A percentile compares a stretch with the other conserved stretches of the same genome.
phyloP scores from a whole-genome alignment of 1,140 invertebrate species.

The Dinothrombium tinctorium region DNA sequence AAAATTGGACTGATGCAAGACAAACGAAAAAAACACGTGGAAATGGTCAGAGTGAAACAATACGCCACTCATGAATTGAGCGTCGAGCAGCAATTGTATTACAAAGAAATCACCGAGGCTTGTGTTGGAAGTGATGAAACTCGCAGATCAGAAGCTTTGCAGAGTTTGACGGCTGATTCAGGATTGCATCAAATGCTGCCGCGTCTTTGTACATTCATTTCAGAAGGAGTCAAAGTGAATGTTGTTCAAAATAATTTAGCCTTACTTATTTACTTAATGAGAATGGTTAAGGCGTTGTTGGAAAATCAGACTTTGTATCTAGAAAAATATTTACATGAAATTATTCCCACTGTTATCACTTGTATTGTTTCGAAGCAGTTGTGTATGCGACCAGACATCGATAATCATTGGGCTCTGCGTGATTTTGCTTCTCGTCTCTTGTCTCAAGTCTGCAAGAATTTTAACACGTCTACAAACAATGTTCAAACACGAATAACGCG shows the following conservation, averaged over 20 bases:
- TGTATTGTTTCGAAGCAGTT: constrained; percentile 91
- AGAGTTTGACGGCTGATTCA: constrained; percentile 80
- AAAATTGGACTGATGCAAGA: constrained; percentile 8
- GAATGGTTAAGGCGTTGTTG: constrained; percentile 86
- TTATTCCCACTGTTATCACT: constrained; percentile 85
- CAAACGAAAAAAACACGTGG: constrained; percentile 15
- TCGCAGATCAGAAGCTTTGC: constrained; percentile 73
- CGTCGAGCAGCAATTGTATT: constrained; percentile 96
- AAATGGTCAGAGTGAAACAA: constrained; percentile 45
- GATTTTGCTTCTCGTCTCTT: constrained; percentile 89
- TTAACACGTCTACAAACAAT: constrained; percentile 87
- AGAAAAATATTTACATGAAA: constrained; percentile 97
- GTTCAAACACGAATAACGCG: constrained; percentile 78
- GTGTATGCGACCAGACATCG: constrained; percentile 77
- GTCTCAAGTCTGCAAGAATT: constrained; percentile 86
- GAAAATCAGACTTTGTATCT: constrained; percentile 87
- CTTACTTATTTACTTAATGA: constrained; percentile 90
- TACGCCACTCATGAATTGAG: constrained; percentile 84
- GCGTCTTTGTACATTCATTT: constrained; percentile 90
- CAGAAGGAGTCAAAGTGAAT: constrained; percentile 88
- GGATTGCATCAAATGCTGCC: constrained; percentile 97
- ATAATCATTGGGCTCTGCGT: constrained; percentile 94
- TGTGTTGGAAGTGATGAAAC: constrained; percentile 94
- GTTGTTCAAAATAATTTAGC: constrained; percentile 96
- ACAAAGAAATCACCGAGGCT: constrained; percentile 97